phyloP scores from a whole-genome alignment of 2,888 invertebrate species.

The Timandra comae region DNA sequence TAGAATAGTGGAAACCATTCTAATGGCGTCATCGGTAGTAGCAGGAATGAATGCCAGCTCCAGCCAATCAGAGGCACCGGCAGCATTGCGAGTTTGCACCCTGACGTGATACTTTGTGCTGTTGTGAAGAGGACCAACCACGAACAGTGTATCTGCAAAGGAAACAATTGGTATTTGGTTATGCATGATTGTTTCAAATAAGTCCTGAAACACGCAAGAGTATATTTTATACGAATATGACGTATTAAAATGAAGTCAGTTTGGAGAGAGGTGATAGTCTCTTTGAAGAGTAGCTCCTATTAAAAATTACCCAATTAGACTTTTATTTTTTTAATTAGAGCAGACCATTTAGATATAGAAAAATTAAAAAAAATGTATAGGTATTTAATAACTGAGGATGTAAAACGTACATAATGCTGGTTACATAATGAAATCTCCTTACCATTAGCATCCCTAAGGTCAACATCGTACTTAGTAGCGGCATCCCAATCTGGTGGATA shows the following conservation, averaged over 20 bases:
- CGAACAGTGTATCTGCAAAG: slow-evolving; percentile 45
- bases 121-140: slow-evolving; percentile 46
- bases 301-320: too few species aligned
- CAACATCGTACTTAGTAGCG: slow-evolving; percentile 31
- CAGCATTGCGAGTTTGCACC: slow-evolving; percentile 52
- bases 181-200: too few species aligned
- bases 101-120: slow-evolving; percentile 49
- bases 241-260: too few species aligned
- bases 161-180: too few species aligned
- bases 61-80: slow-evolving; percentile 59
- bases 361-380: too few species aligned
- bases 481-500: slow-evolving; percentile 51
- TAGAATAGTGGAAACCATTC: slow-evolving; percentile 19
- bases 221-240: too few species aligned
- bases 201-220: too few species aligned
- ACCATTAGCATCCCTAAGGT: slow-evolving; percentile 37
- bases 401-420: neutral
- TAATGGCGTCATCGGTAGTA: slow-evolving; percentile 31
- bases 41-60: slow-evolving; percentile 27
- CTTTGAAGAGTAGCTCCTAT: too few species aligned
- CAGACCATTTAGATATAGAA: too few species aligned
- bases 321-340: too few species aligned
- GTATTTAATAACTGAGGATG: neutral
- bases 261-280: too few species aligned
- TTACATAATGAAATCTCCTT: slow-evolving; percentile 10